Base-by-base conservation (phyloP, 1,140 invertebrate species). In the Heliconius nattereri region DNA sequence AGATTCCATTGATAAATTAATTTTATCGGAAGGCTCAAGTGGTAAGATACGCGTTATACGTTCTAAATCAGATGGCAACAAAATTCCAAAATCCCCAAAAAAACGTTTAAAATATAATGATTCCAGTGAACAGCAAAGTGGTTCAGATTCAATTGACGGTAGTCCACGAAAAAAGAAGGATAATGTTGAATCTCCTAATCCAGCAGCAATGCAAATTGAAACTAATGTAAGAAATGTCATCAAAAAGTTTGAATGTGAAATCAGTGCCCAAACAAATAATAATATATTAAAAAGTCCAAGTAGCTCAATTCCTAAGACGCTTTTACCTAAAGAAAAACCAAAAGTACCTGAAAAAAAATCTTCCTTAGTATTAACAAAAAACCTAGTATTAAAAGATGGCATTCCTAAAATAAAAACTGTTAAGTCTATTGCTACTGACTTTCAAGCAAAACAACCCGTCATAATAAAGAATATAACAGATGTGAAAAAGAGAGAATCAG, bases 301-400 rank as follows among this genome's bases (percentile, higher is more conserved):
- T 71, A 86, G 84, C 78, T 80, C 84, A 83, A 78, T 73, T 66
- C 26, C 60, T 66, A 66, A 66, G 13, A 26, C 60, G 23, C 11
- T 66, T 66, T 16, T 29, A 66, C 13, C 60, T 66, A 94, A 89
- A 87, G 91, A 93, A 81, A 95, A 95, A 91, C 94, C 93, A 40
- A 94, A 94, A 94, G 90, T 95, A 92, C 94, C 94, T 92, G 94
- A 94, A 89, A 95, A 94, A 81, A 95, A 94, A 89, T 90, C 90
- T 77, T 90, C 92, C 70, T 75, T 94, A 89, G 86, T 92, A 26
- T 86, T 92, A 88, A 94, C 94, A 20, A 94, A 94, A 89, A 94
- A 95, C 85, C 52, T 95, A 81, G 93, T 95, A 49, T 85, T 95
- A 52, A 94, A 92, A 84, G 93, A 95, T 81, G 94, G 94, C 77